phyloP scores from a whole-genome alignment of 2,113 vertebrate genomes.

The Callopanchax toddi region DNA sequence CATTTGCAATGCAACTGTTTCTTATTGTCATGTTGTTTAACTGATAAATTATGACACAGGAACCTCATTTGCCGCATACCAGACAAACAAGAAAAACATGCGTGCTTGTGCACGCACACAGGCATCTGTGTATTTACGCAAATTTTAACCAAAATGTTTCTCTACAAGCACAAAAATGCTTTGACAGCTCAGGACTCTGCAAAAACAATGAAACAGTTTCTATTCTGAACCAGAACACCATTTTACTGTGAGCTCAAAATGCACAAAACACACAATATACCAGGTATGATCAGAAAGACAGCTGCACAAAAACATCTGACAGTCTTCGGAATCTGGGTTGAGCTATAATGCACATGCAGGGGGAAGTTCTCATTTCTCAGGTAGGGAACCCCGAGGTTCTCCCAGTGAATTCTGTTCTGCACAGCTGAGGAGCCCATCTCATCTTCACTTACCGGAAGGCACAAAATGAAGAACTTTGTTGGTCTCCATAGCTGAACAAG shows the following conservation, averaged over 20 bases:
- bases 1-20: conserved; percentile 28
- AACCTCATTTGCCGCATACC: conserved; percentile 63
- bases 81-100: conserved; percentile 32
- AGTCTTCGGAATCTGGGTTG: conserved; percentile 30
- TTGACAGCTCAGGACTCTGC: conserved; percentile 13
- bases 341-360: conserved; percentile 60
- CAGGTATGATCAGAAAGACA: not conserved
- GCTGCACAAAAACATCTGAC: conserved; percentile 61
- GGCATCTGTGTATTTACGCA: conserved; percentile 4
- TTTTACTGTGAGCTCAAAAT: conserved; percentile 34
- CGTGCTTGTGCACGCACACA: too few species aligned
- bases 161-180: conserved; percentile 31
- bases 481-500: conserved; percentile 79
- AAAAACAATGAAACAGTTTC: conserved; percentile 44
- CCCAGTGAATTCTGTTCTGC: conserved; percentile 23
- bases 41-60: conserved; percentile 53
- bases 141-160: conserved; percentile 49
- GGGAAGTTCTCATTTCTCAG: conserved; percentile 71
- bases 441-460: conserved; percentile 80
- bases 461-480: conserved; percentile 87
- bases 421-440: conserved; percentile 49
- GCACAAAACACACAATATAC: conserved; percentile 26
- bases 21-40: conserved; percentile 38
- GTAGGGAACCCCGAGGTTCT: conserved; percentile 76
- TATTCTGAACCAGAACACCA: not conserved